A percentile compares a stretch with the other conserved stretches of the same genome.
Evolutionary conservation across 1,140 invertebrate genomes (phyloP).

Genomic region (Drosophila asahinai): DNA sequence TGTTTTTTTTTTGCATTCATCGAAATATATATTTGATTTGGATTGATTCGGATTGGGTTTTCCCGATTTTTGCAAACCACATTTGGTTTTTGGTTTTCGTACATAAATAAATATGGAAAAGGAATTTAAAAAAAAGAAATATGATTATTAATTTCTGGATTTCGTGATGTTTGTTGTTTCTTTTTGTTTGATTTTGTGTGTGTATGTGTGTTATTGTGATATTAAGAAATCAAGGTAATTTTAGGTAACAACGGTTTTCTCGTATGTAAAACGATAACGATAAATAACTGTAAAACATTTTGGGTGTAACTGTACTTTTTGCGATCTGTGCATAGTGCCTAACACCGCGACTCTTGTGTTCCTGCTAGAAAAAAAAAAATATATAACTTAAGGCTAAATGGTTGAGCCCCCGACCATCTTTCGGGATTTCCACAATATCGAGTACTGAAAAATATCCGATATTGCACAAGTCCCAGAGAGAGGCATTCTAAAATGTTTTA

Average conservation of each 20-base stretch:
- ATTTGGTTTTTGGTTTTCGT: slow-evolving; percentile 84
- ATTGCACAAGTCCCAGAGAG: background rate
- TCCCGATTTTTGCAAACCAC: slow-evolving; percentile 80
- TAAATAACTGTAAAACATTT: slow-evolving; percentile 38
- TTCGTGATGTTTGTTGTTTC: slow-evolving; percentile 61
- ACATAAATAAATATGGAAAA: slow-evolving; percentile 85
- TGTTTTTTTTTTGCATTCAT: slow-evolving; percentile 75
- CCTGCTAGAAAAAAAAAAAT: slow-evolving; percentile 8
- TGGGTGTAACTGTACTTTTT: slow-evolving; percentile 41
- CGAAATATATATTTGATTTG: slow-evolving; percentile 67
- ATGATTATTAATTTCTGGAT: slow-evolving; percentile 84
- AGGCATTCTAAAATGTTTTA: too few species aligned
- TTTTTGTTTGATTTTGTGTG: slow-evolving; percentile 22
- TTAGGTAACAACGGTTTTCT: slow-evolving; percentile 18
- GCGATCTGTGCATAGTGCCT: slow-evolving; percentile 52
- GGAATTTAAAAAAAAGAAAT: slow-evolving; percentile 84
- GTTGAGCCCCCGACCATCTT: background rate
- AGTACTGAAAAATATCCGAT: background rate
- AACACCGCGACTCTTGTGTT: slow-evolving; percentile 34
- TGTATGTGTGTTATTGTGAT: slow-evolving; percentile 27
- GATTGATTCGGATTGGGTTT: slow-evolving; percentile 78
- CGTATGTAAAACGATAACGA: slow-evolving; percentile 42
- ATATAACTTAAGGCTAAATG: slow-evolving; percentile 17
- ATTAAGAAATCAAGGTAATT: slow-evolving; percentile 21
- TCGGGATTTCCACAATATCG: background rate